Base-by-base conservation (phyloP, 2,113 vertebrate genomes). In the Gymnogyps californianus region DNA sequence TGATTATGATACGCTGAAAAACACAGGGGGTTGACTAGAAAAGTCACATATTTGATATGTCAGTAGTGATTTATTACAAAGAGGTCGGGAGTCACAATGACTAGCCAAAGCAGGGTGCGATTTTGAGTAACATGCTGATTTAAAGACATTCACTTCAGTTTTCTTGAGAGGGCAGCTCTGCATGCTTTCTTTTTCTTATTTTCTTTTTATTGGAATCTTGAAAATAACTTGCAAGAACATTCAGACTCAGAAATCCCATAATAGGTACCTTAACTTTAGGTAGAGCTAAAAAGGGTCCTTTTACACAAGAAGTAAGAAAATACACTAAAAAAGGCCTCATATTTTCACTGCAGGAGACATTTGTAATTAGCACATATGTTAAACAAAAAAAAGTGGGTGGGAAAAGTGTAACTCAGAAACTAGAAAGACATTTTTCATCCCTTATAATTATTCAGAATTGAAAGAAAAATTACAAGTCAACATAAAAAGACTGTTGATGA, bases 291-390 rank as follows among this genome's bases (percentile, higher is more conserved):
- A 88, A 31, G 25, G 7, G 28, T 58, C 8, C 16, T 85, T 90
- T 42, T 24, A 62, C n/a, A 83, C 1, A 2, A 54, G 6, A 80
- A 70, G 22, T 38, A n/a, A 70, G 46, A 85, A 92, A 90, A 86
- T 25, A 22, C 6, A 66, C 51, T 40, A 74, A 24, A 55, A 92
- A 86, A 38, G 36, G 14, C 24, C 59, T 59, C 2, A 0, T 21
- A 70, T 92, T 96, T 94, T 93, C 88, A 89, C 59, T 47, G 32
- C 26, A 87, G 55, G 83, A 92, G 46, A 38, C 12, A 36, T 66
- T 34, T 58, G 55, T 42, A 58, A 83, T 74, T 38, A 66, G 38
- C 7, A 77, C 17, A 4, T 16, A 44, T 2, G 7, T 40, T 59
- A 55, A 90, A 92, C 13, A 88, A 86, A 66, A 66, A 44, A 24